Conservation (phyloP, 2,888 invertebrate species). For the Eupsilia transversa region DNA sequence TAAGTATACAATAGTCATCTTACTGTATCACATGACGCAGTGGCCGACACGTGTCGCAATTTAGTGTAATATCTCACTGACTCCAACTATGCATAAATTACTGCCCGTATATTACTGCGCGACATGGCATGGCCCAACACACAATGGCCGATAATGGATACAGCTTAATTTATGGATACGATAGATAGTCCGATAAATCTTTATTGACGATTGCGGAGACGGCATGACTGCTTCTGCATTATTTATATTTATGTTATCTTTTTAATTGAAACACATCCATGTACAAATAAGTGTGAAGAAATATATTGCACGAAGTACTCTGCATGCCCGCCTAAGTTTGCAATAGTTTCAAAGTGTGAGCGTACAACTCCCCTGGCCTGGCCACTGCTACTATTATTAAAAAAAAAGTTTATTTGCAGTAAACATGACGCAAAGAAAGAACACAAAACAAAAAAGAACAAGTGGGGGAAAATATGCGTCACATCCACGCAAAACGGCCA, state of each 20-base stretch:
- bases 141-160: slow-evolving; percentile 44
- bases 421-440: no score
- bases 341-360: no score
- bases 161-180: slow-evolving; percentile 34
- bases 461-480: no score
- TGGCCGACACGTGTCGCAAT: slow-evolving; percentile 10
- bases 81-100: slow-evolving; percentile 47
- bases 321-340: no score
- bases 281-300: no score
- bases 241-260: background rate
- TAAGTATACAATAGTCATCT: background rate
- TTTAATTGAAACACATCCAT: no score
- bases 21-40: slow-evolving; percentile 14
- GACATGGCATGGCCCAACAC: slow-evolving; percentile 25
- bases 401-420: no score
- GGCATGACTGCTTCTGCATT: background rate
- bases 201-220: slow-evolving; percentile 1
- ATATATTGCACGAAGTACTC: no score
- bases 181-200: slow-evolving; percentile 2
- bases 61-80: slow-evolving; percentile 19
- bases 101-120: background rate
- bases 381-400: no score
- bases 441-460: no score
- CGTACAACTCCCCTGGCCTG: no score
- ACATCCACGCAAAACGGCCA: no score